Conservation (phyloP, 2,113 vertebrate genomes). For the Arvicanthis niloticus region DNA sequence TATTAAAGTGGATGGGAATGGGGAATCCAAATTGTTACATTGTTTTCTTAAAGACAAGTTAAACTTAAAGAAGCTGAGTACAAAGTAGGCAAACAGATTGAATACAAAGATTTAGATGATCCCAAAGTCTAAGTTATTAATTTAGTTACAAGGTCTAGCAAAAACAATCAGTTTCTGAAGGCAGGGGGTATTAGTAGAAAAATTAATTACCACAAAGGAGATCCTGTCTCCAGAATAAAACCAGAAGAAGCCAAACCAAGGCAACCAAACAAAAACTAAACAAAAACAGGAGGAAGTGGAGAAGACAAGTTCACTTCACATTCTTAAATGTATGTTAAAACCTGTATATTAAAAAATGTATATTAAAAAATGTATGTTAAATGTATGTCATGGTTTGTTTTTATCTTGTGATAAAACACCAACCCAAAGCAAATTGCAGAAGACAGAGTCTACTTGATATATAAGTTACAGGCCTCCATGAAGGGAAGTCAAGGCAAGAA, state of each 20-base stretch:
- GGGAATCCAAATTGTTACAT: not conserved
- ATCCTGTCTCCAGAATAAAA: not conserved
- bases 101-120: not conserved
- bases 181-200: not conserved
- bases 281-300: not conserved
- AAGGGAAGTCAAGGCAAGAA: not conserved
- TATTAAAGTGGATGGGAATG: not conserved
- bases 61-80: not conserved
- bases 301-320: not conserved
- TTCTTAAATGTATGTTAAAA: not conserved
- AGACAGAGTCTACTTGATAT: not conserved
- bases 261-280: not conserved
- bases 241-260: not conserved
- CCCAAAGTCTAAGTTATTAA: not conserved
- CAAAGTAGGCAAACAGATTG: too few relatives aligned
- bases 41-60: not conserved
- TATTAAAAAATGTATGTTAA: not conserved
- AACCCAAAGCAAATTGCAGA: not conserved
- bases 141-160: not conserved
- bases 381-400: not conserved
- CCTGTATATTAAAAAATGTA: too few relatives aligned
- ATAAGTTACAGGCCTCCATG: not conserved
- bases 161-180: not conserved
- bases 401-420: not conserved
- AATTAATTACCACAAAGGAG: not conserved